Conservation (phyloP, 2,113 vertebrate genomes). For the Ceyx melanurus region DNA sequence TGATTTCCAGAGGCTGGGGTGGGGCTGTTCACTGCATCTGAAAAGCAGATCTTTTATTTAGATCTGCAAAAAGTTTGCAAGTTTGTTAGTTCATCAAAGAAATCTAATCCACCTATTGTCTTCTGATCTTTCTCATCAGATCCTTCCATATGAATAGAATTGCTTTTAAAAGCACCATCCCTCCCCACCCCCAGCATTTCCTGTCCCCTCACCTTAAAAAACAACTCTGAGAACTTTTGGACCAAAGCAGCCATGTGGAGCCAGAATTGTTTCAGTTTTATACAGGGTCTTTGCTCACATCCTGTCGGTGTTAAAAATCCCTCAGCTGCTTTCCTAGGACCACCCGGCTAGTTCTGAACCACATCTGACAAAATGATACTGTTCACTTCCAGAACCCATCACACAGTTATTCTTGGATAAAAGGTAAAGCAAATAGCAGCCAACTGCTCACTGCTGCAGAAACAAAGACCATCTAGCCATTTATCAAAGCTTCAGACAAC, state of each 20-base stretch:
- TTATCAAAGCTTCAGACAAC: slow-evolving; percentile 92
- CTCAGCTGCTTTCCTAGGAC: slow-evolving; percentile 79
- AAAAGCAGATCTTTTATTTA: slow-evolving; percentile 3
- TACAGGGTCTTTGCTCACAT: slow-evolving; percentile 70
- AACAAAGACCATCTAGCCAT: slow-evolving; percentile 92
- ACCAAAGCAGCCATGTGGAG: slow-evolving; percentile 66
- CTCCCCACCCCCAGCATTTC: slow-evolving; percentile 62
- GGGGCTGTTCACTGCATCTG: not conserved
- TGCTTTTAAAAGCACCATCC: slow-evolving; percentile 20
- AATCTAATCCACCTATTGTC: slow-evolving; percentile 24
- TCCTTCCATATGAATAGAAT: slow-evolving; percentile 20
- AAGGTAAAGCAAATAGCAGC: slow-evolving; percentile 95
- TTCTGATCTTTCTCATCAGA: slow-evolving; percentile 41
- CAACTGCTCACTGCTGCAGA: slow-evolving; percentile 89
- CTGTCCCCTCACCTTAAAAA: slow-evolving; percentile 76
- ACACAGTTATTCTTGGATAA: slow-evolving; percentile 96
- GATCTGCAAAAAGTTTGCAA: not conserved
- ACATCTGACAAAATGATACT: slow-evolving; percentile 86
- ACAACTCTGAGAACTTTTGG: slow-evolving; percentile 68
- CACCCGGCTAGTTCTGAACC: slow-evolving; percentile 87
- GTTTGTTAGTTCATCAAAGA: slow-evolving; percentile 17
- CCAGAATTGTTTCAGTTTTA: slow-evolving; percentile 71
- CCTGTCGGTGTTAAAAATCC: slow-evolving; percentile 80
- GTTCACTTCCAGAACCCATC: slow-evolving; percentile 88
- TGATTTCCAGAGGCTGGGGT: not conserved